Base-by-base conservation (phyloP, 2,797 vertebrate species). In the Anolis apletophallus region DNA sequence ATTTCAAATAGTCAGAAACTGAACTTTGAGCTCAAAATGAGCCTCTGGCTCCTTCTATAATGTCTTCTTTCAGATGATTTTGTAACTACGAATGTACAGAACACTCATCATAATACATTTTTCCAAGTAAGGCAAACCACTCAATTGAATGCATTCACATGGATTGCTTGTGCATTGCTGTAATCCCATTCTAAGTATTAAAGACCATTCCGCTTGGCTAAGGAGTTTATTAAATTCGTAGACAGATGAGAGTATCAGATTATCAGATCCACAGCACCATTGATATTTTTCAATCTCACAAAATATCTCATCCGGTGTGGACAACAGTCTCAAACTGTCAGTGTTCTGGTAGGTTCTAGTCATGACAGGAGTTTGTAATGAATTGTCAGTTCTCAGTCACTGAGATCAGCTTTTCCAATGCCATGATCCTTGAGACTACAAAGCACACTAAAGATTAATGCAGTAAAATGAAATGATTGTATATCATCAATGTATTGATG, bases 401-500 rank as follows among this genome's bases (percentile, higher is more conserved):
- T 23, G 67, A 80, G 55, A 52, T 61, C 19, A 64, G 21, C 16
- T 16, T 64, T 67, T 9, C 59, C 36, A 74, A 34, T 77, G 23
- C 50, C 54, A 32, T 36, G 9, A 34, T 75, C 61, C 46, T 52
- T 80, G 68, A 80, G 54, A 64, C n/a, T 50, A 19, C 36, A 61
- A 55, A 80, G 29, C 36, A 68, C 17, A 26, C 52, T 36, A 57
- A 75, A 86, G 57, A 81, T 76, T 54, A 75, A 75, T 68, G 21
- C 17, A 40, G 6, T 55, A 52, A 55, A 46, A 68, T 61, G 76
- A 80, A 36, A 81, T 57, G 52, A 86, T 55, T 29, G 26, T 64
- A 34, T 72, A 73, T 81, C 7, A 68, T 8, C 5, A 19, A 59
- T 50, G 2, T 73, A 52, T 69, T 57, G 19, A 9, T 76, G 29